A percentile compares a stretch with the other conserved stretches of the same genome.
Conservation (phyloP, 2,888 invertebrate genomes). For the Platycheirus rosarum region DNA sequence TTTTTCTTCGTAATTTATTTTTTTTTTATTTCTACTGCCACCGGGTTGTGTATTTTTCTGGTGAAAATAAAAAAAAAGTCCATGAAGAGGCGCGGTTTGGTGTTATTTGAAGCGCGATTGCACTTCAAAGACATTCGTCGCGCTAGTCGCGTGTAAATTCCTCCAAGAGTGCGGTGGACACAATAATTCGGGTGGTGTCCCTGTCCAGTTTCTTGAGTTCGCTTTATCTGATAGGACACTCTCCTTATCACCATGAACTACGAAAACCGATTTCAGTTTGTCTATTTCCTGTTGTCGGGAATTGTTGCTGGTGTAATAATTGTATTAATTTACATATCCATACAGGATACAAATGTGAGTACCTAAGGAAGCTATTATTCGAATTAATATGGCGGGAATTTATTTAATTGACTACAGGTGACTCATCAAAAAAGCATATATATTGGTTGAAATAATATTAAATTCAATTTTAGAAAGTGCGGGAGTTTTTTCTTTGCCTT, state of each 20-base stretch:
- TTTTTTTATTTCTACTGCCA: conserved; percentile 7
- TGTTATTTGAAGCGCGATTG: conserved; percentile 55
- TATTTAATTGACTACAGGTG: too few species aligned
- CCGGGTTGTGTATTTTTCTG: conserved; percentile 14
- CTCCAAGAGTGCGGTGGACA: conserved; percentile 7
- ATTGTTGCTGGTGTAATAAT: conserved; percentile 79
- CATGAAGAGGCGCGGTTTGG: conserved; percentile 19
- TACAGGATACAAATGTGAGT: conserved; percentile 77
- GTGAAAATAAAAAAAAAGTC: conserved; percentile 7
- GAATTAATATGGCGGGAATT: too few species aligned
- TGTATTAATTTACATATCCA: conserved; percentile 79
- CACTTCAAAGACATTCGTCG: conserved; percentile 53
- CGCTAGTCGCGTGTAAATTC: conserved; percentile 26
- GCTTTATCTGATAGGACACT: not conserved
- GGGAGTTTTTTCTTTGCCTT: not conserved
- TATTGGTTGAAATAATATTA: too few species aligned
- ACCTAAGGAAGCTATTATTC: not conserved
- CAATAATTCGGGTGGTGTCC: not conserved
- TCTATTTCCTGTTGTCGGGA: conserved; percentile 80
- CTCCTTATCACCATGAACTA: conserved; percentile 54
- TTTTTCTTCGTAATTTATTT: conserved; percentile 14
- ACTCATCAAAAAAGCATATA: too few species aligned
- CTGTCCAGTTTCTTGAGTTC: too few species aligned
- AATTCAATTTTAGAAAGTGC: too few species aligned
- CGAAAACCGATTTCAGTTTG: conserved; percentile 79